phyloP scores from a whole-genome alignment of 1,140 invertebrate species.

The Drosophila asahinai region DNA sequence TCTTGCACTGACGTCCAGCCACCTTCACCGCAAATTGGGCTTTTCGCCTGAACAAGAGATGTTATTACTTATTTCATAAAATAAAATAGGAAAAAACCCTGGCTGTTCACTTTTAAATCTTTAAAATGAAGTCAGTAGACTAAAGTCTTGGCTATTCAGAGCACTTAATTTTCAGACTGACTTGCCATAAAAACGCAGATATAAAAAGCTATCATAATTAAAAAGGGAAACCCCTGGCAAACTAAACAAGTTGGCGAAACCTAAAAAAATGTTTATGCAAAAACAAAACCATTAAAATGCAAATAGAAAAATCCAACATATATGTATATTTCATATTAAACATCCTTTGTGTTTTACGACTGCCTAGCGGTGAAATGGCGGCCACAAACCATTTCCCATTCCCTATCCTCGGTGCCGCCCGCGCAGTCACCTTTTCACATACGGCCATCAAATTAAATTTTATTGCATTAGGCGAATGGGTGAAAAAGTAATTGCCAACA shows the following conservation, averaged over 20 bases:
- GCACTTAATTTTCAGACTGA: neutral
- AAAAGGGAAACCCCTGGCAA: neutral
- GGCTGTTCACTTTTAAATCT: neutral
- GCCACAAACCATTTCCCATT: constrained; percentile 46
- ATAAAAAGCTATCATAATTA: neutral
- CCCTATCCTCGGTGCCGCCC: constrained; percentile 8
- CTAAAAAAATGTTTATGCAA: constrained; percentile 45
- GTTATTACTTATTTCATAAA: constrained; percentile 24
- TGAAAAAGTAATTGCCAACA: constrained; percentile 58
- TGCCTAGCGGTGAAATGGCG: constrained; percentile 49
- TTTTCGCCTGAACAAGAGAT: constrained; percentile 17
- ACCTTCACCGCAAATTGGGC: constrained; percentile 29
- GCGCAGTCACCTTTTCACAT: constrained; percentile 48
- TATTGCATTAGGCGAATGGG: constrained; percentile 73
- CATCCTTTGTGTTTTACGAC: constrained; percentile 67
- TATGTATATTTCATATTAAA: constrained; percentile 46
- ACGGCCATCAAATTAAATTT: constrained; percentile 75
- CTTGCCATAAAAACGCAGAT: constrained; percentile 4
- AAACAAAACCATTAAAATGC: constrained; percentile 68
- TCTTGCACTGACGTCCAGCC: constrained; percentile 17
- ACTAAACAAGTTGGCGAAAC: constrained; percentile 11
- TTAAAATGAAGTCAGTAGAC: neutral
- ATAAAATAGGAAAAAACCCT: neutral
- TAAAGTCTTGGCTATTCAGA: too few species aligned
- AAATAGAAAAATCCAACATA: constrained; percentile 37